These are phyloP conservation scores for Melanocharis versteri DNA, from an alignment of 2,113 vertebrate genomes.

Conservation along the genomic window DNA sequence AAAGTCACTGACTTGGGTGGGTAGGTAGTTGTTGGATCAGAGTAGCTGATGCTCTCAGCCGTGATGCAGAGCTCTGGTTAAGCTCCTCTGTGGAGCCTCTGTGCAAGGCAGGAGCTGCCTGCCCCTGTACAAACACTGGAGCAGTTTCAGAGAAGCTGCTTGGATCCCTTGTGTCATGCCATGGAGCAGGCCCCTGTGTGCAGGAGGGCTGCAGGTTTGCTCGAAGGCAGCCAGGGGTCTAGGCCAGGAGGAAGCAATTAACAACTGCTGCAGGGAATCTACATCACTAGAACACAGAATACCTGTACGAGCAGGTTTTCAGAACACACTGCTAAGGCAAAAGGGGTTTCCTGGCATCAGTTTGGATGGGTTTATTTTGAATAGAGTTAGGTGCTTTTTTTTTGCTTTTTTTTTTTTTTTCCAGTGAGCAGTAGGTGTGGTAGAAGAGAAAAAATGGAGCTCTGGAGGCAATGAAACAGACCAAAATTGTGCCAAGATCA, in stretches of 20 bases:
- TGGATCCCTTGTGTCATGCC: neutral
- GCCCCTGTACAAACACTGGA: neutral
- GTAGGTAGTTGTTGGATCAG: neutral
- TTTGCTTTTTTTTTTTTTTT: rapidly evolving
- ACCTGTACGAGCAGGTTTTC: neutral
- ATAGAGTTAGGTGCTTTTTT: neutral
- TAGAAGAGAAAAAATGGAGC: neutral
- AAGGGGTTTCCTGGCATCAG: neutral
- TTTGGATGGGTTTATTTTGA: neutral
- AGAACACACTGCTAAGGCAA: neutral
- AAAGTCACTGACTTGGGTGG: neutral
- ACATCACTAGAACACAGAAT: too few relatives aligned
- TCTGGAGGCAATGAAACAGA: neutral
- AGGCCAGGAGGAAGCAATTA: neutral
- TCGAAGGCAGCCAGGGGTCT: neutral
- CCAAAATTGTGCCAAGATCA: neutral
- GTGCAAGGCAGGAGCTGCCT: neutral
- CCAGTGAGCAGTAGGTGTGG: neutral
- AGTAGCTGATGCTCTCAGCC: neutral
- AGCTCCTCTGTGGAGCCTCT: neutral
- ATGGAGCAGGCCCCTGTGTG: neutral
- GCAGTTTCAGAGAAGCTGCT: neutral
- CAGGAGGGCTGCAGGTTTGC: neutral
- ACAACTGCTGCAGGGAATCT: neutral
- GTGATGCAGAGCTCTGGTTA: neutral